These are phyloP conservation scores for Loriculus beryllinus DNA, from an alignment of 2,797 vertebrate species.

Conservation along the genomic window DNA sequence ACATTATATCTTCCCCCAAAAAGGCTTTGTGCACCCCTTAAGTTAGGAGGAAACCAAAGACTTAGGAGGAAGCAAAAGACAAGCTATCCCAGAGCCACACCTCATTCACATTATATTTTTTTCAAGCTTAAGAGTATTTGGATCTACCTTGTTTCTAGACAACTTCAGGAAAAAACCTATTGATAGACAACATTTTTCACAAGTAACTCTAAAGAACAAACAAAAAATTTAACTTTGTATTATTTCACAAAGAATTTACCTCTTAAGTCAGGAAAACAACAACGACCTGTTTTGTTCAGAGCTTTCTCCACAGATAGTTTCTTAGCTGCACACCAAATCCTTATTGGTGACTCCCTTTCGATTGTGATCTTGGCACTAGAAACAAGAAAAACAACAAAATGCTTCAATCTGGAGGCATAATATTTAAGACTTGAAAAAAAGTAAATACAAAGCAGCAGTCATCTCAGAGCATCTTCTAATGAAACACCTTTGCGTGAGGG, in stretches of 20 bases:
- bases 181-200: background rate
- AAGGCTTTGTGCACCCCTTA: background rate
- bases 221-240: background rate
- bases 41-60: background rate
- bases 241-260: background rate
- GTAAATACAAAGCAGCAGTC: background rate
- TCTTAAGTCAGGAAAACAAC: background rate
- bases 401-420: background rate
- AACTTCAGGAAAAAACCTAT: background rate
- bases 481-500: background rate
- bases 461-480: background rate
- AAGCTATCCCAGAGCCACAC: background rate
- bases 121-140: background rate
- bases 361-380: background rate
- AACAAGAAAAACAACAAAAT: background rate
- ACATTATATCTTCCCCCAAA: background rate
- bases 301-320: background rate
- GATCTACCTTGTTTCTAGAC: background rate
- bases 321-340: background rate
- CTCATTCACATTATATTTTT: background rate
- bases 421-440: background rate
- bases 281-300: background rate
- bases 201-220: background rate
- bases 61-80: background rate
- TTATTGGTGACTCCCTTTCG: background rate